phyloP scores from a whole-genome alignment of 2,888 invertebrate species.

The Ormia ochracea region DNA sequence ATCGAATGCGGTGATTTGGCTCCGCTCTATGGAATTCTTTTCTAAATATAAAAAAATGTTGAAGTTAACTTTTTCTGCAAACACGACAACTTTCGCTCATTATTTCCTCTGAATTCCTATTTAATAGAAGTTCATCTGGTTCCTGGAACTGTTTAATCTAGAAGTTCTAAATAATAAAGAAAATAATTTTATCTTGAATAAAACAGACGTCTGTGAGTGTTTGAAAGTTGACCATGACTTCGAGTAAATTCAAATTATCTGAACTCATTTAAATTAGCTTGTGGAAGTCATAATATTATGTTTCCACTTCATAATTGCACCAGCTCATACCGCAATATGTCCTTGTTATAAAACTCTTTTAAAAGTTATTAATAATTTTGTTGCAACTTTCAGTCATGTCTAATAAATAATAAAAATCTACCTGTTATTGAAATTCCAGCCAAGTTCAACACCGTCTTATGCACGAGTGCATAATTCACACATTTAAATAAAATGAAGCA shows the following conservation, averaged over 20 bases:
- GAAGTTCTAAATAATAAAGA: background rate
- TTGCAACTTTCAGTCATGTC: constrained; percentile 2
- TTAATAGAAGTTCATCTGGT: too few relatives aligned
- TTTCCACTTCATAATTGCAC: background rate
- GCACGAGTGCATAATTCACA: constrained; percentile 49
- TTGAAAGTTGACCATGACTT: background rate
- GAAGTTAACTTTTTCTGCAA: too few relatives aligned
- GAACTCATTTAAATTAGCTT: background rate
- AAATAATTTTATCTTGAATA: background rate
- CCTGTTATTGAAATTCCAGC: constrained; percentile 40
- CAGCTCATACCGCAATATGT: background rate
- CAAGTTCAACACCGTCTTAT: constrained; percentile 36
- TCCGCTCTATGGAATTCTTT: too few relatives aligned
- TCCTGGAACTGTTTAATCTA: too few relatives aligned
- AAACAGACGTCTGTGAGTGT: background rate
- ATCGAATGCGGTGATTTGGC: too few relatives aligned
- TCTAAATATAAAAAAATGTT: too few relatives aligned
- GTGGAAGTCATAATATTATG: background rate
- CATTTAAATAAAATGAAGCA: constrained; percentile 37
- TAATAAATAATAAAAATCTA: constrained; percentile 14
- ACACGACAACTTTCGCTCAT: too few relatives aligned
- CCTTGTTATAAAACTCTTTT: constrained; percentile 18
- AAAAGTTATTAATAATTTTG: constrained; percentile 43
- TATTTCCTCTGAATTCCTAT: too few relatives aligned
- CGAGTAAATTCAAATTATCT: background rate